Evolutionary conservation across 1,140 invertebrate genomes (phyloP).

Genomic region (Paracyclopina nana): DNA sequence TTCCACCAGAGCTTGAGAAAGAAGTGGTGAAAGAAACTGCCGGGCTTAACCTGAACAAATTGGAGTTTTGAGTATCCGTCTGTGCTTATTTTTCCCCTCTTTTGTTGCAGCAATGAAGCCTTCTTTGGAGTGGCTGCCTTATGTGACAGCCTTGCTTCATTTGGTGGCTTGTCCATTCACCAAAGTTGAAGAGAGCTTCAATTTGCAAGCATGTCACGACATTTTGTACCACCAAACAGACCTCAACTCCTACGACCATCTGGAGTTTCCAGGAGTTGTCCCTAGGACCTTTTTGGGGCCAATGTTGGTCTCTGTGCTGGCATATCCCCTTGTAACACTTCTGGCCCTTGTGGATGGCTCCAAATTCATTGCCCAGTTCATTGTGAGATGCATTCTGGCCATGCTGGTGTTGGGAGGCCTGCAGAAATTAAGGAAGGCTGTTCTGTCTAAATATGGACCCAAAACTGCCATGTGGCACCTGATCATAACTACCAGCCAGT

Average conservation of each 20-base stretch:
- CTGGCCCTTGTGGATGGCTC: conserved; percentile 36
- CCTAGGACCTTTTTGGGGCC: conserved; percentile 89
- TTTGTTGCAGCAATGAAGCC: too few relatives aligned
- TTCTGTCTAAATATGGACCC: conserved; percentile 52
- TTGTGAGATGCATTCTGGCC: conserved; percentile 65
- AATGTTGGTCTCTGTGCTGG: conserved; percentile 52
- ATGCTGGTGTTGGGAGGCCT: conserved; percentile 50
- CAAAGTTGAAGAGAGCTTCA: conserved; percentile 99
- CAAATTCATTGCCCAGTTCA: conserved; percentile 75
- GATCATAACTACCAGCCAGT: conserved; percentile 61
- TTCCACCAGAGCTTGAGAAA: background rate
- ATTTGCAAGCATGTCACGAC: conserved; percentile 93
- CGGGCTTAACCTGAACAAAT: too few relatives aligned
- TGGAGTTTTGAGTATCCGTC: too few relatives aligned
- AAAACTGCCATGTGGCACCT: conserved; percentile 35
- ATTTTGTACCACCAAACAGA: conserved; percentile 68
- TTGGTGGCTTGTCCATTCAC: conserved; percentile 79
- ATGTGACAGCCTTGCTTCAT: conserved; percentile 33
- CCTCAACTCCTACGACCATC: conserved; percentile 86
- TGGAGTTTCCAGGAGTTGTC: conserved; percentile 94
- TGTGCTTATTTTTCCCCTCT: too few relatives aligned
- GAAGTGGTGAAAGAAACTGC: too few relatives aligned
- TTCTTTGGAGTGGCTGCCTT: too few relatives aligned
- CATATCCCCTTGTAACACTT: background rate
- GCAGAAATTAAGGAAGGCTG: conserved; percentile 42